A percentile compares a stretch with the other conserved stretches of the same genome.
Conservation (phyloP, 2,113 vertebrate genomes). For the Sphyrna mokarran region DNA sequence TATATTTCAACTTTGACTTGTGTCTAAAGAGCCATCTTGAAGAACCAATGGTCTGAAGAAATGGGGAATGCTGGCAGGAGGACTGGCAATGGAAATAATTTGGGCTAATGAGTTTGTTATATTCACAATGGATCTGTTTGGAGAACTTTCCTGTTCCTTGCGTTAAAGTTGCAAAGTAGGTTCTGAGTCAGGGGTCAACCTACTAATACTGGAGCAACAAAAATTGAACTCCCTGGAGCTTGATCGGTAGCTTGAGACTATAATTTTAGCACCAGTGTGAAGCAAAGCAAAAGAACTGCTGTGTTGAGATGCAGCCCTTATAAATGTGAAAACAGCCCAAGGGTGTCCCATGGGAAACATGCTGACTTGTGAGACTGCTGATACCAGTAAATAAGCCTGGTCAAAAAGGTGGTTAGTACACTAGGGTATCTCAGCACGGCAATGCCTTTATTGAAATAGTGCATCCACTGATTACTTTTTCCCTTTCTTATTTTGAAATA, state of each 20-base stretch:
- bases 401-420: background rate
- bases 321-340: background rate
- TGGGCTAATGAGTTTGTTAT: background rate
- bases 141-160: background rate
- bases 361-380: background rate
- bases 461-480: background rate
- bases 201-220: background rate
- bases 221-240: background rate
- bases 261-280: background rate
- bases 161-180: background rate
- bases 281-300: background rate
- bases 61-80: background rate
- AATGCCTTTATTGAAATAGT: background rate
- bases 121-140: background rate
- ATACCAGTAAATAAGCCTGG: background rate
- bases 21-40: background rate
- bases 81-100: background rate
- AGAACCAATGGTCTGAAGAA: background rate
- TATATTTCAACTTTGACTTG: background rate
- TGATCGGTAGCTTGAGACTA: background rate
- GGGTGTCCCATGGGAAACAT: background rate
- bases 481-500: conserved; percentile 2
- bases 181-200: background rate
- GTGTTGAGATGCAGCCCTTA: background rate
- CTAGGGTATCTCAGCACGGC: background rate